Evolutionary conservation across 2,888 invertebrate genomes (phyloP), one percentile per base, ranked within the genome.

Genomic region (Agrochola litura): DNA sequence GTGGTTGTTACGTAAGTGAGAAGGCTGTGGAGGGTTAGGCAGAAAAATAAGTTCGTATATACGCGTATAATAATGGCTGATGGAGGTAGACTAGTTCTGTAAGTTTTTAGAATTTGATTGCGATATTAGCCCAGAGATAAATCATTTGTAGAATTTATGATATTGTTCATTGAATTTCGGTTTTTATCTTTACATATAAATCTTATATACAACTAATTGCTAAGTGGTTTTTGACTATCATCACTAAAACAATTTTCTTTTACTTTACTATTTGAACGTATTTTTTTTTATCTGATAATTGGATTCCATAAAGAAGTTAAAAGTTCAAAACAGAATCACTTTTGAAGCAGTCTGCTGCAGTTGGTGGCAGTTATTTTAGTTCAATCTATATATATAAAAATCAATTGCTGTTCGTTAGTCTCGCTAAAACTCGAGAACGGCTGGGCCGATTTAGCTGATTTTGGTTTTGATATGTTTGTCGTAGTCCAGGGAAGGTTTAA

Each of bases 1-100:
- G 60, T 67, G 61, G 75, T 58, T 56, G 79, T 70, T 84, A 74
- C 46, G 74, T 77, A 70, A 71, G 61, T 60, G 71, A 75, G 63
- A 14, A 2, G 52, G 54, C 22, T 22, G 54, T 41, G 63, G 65
- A 14, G 65, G 41, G 52, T 16, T 60, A 2, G 54, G 43, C 30
- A 66, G 49, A 56, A n/a, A 1, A 49, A 16, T 12, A 54, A 6
- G n/a, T 65, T 58, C 1, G 4, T 78, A 64, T 43, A 5, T 6
- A 41, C 5, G 22, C n/a, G 25, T 30, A 1, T 22, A 37, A 16
- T 41, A 60, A 65, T 65, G 41, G 25, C 2, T 4, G 41, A 5
- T 6, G 22, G 12, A 46, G 5, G 25, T 25, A 60, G 16, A 37
- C 1, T 1, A 14, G 8, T 19, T n/a, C 19, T 25, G 25, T 71